phyloP scores from a whole-genome alignment of 2,888 invertebrate species.

The Eustalomyia histrio region DNA sequence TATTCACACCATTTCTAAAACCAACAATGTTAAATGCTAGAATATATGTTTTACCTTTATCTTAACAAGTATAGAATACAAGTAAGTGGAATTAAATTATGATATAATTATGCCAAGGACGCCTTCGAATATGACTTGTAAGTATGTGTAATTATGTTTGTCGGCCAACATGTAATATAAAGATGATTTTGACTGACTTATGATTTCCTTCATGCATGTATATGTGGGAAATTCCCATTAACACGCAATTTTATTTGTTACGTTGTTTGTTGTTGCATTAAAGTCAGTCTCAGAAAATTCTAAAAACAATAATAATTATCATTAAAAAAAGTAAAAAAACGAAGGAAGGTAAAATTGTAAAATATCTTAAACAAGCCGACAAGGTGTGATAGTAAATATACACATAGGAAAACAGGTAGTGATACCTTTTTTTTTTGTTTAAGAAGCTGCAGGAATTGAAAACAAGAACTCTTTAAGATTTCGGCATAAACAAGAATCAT shows the following conservation, averaged over 20 bases:
- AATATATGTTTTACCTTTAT: not conserved
- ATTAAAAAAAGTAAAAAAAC: constrained; percentile 1
- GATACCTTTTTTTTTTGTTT: not conserved
- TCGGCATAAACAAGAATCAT: constrained; percentile 47
- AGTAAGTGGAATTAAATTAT: constrained; percentile 48
- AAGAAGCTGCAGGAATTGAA: constrained; percentile 25
- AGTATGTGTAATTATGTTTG: constrained; percentile 50
- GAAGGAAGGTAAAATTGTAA: constrained; percentile 43
- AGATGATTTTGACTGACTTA: constrained; percentile 63
- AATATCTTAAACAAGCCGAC: constrained; percentile 55
- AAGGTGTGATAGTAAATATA: constrained; percentile 61
- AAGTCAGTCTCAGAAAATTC: not conserved
- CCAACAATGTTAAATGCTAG: not conserved
- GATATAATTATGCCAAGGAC: constrained; percentile 61
- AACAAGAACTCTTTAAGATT: constrained; percentile 61
- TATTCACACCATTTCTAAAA: not conserved
- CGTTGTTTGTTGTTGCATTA: not conserved
- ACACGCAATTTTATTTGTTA: constrained; percentile 60
- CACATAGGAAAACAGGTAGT: constrained; percentile 13
- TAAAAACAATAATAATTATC: constrained; percentile 27
- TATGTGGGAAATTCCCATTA: constrained; percentile 59
- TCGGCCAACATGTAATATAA: constrained; percentile 50
- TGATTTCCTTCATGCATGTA: constrained; percentile 56
- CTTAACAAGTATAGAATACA: not conserved
- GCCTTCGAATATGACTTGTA: constrained; percentile 13